phyloP scores from a whole-genome alignment of 2,797 vertebrate genomes.

The Mus spretus region DNA sequence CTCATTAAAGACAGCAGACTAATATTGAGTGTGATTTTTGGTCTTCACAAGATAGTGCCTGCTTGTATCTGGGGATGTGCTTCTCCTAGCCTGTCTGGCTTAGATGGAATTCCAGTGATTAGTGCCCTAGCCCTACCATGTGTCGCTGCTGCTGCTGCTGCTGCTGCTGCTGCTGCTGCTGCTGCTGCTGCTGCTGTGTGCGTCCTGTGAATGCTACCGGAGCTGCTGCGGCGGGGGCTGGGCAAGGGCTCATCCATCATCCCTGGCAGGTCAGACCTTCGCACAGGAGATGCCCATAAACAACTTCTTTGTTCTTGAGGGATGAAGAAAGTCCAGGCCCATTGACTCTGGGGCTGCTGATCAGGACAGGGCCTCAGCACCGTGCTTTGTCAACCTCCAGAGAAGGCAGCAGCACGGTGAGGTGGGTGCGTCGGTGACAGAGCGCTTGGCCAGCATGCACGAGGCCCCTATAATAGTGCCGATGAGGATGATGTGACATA shows the following conservation, averaged over 20 bases:
- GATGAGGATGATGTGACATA: background rate
- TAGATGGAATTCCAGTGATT: fast-evolving
- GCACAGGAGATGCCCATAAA: background rate
- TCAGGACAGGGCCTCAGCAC: background rate
- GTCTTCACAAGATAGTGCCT: background rate
- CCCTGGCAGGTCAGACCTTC: background rate
- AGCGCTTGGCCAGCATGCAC: background rate
- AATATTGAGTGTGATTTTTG: background rate
- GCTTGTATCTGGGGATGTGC: background rate
- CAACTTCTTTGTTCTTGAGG: background rate
- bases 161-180: fast-evolving
- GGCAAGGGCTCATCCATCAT: background rate
- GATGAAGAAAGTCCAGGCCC: background rate
- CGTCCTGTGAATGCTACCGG: fast-evolving
- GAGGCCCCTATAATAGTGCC: background rate
- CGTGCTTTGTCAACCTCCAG: fast-evolving
- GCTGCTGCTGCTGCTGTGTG: fast-evolving
- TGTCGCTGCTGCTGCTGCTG: background rate
- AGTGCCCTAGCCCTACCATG: fast-evolving
- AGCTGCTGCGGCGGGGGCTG: fast-evolving
- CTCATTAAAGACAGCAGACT: background rate
- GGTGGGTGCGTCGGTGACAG: background rate
- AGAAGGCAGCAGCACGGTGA: fast-evolving
- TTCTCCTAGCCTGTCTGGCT: background rate
- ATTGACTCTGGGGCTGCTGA: fast-evolving